Conservation (phyloP, 2,113 vertebrate species). For the Pteronura brasiliensis region DNA sequence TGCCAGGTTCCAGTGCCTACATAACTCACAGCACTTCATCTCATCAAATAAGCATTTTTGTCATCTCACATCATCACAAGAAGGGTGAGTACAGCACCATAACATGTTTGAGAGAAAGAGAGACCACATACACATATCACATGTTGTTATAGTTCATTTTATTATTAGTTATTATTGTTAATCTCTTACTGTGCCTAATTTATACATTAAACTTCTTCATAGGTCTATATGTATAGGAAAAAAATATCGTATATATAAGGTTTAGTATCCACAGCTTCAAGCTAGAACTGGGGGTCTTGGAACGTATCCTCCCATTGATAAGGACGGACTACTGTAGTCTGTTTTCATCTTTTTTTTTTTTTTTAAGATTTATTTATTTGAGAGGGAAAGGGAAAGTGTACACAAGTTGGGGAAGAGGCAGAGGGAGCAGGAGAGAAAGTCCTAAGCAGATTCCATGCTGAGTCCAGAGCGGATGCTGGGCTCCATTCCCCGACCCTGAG, state of each 20-base stretch:
- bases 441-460: neutral
- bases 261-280: neutral
- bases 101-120: neutral
- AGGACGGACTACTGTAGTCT: neutral
- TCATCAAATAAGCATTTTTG: neutral
- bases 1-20: fast-evolving
- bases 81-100: neutral
- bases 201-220: neutral
- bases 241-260: neutral
- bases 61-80: neutral
- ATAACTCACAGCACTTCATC: neutral
- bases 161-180: neutral
- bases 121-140: neutral
- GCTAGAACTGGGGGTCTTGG: neutral
- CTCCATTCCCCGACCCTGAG: neutral
- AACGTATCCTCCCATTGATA: neutral
- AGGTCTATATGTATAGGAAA: neutral
- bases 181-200: neutral
- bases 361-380: neutral
- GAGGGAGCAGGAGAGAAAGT: neutral
- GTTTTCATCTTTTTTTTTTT: neutral
- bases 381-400: neutral
- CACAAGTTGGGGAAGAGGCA: neutral
- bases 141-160: neutral
- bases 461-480: neutral